phyloP scores from a whole-genome alignment of 2,888 invertebrate genomes.

The Limnephilus lunatus region DNA sequence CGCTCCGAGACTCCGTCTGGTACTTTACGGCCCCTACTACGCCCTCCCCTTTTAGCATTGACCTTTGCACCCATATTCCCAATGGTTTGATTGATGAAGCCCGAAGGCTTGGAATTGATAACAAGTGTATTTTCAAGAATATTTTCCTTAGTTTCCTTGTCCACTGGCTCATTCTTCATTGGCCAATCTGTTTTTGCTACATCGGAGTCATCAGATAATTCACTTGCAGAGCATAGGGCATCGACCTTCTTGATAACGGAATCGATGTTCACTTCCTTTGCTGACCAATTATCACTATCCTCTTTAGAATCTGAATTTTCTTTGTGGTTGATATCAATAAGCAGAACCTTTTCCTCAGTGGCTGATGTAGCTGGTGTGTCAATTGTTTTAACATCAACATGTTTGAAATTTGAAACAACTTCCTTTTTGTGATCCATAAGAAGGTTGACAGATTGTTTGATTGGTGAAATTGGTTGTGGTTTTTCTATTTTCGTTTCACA shows the following conservation, averaged over 20 bases:
- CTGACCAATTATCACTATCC: constrained; percentile 87
- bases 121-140: constrained; percentile 10
- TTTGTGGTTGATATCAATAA: constrained; percentile 54
- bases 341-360: constrained; percentile 8
- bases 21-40: constrained; percentile 70
- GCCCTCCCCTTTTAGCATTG: constrained; percentile 72
- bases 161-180: constrained; percentile 58
- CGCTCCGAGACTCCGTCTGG: constrained; percentile 68
- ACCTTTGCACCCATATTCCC: constrained; percentile 51
- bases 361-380: not conserved
- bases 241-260: constrained; percentile 89
- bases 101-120: constrained; percentile 24
- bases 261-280: constrained; percentile 88
- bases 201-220: constrained; percentile 71
- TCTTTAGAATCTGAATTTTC: constrained; percentile 73
- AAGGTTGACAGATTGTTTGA: not conserved
- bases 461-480: constrained; percentile 53
- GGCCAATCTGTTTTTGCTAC: constrained; percentile 68
- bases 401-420: constrained; percentile 18
- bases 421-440: constrained; percentile 15
- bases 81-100: constrained; percentile 24
- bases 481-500: constrained; percentile 74
- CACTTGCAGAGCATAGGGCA: constrained; percentile 79
- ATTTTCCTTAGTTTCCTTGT: constrained; percentile 69
- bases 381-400: constrained; percentile 8